phyloP scores from a whole-genome alignment of 2,797 vertebrate genomes.

The Tenualosa thibaudeaui region DNA sequence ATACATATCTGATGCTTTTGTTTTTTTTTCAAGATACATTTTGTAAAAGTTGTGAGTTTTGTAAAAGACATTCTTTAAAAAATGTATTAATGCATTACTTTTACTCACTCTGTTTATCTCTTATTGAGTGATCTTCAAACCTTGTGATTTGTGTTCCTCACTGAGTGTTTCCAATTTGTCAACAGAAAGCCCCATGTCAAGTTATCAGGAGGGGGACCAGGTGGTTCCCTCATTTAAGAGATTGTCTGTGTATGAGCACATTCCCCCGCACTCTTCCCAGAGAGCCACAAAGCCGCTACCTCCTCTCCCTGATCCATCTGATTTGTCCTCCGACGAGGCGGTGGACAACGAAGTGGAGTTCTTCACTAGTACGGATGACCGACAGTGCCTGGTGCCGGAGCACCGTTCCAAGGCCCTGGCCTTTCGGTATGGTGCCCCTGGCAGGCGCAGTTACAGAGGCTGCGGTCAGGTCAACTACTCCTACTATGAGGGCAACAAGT shows the following conservation, averaged over 20 bases:
- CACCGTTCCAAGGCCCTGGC: slow-evolving; percentile 62
- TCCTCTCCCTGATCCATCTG: slow-evolving; percentile 79
- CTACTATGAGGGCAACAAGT: slow-evolving; percentile 75
- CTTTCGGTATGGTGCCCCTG: slow-evolving; percentile 66
- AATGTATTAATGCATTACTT: background rate
- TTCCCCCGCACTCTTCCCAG: slow-evolving; percentile 66
- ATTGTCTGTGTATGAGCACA: slow-evolving; percentile 72
- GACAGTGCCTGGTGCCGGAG: slow-evolving; percentile 70
- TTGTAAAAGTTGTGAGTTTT: too few species aligned
- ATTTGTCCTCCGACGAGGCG: slow-evolving; percentile 79
- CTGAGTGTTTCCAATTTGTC: slow-evolving; percentile 45
- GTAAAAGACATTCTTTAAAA: background rate
- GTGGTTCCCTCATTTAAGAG: slow-evolving; percentile 80
- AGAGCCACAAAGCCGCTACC: slow-evolving; percentile 86
- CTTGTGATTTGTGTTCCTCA: slow-evolving; percentile 44
- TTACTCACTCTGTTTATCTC: background rate
- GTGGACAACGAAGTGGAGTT: slow-evolving; percentile 92
- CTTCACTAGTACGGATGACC: slow-evolving; percentile 83
- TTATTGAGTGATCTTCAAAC: background rate
- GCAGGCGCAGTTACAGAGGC: slow-evolving; percentile 80
- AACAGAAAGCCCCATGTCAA: slow-evolving; percentile 51
- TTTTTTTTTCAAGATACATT: too few species aligned
- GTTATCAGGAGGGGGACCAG: slow-evolving; percentile 74
- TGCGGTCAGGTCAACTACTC: slow-evolving; percentile 89
- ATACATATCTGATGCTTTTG: too few species aligned